A percentile compares a stretch with the other conserved stretches of the same genome.
phyloP scores from a whole-genome alignment of 2,888 invertebrate genomes.

The Merodon equestris region DNA sequence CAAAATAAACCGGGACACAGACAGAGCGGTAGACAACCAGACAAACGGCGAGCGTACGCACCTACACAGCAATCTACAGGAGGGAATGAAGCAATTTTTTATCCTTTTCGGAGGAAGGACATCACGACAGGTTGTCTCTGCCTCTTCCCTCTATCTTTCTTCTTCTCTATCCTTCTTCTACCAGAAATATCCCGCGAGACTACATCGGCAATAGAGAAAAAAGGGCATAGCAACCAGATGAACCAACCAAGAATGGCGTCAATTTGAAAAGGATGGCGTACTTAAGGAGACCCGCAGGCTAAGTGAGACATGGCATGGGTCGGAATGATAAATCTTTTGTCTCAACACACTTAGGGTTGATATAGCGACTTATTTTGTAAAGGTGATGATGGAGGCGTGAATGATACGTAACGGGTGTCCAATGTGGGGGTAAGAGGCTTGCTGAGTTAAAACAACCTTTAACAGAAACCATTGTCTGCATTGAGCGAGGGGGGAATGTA shows the following conservation, averaged over 20 bases:
- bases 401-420: not conserved
- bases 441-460: not conserved
- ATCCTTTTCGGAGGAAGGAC: conserved; percentile 37
- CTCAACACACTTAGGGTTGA: conserved; percentile 36
- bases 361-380: conserved; percentile 15
- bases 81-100: conserved; percentile 41
- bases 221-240: too few species aligned
- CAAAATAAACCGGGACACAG: conserved; percentile 55
- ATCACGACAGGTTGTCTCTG: conserved; percentile 39
- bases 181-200: conserved; percentile 12
- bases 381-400: not conserved
- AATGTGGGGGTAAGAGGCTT: not conserved
- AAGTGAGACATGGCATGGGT: conserved; percentile 6
- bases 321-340: conserved; percentile 51
- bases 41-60: not conserved
- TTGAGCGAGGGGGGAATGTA: not conserved
- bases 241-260: too few species aligned
- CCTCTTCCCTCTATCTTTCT: conserved; percentile 5
- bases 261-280: conserved; percentile 1
- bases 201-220: not conserved
- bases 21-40: conserved; percentile 37
- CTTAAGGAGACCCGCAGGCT: conserved; percentile 20
- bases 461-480: not conserved
- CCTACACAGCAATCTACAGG: too few species aligned
- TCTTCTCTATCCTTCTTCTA: conserved; percentile 14